Evolutionary conservation across 2,797 vertebrate genomes (phyloP).

Genomic region (Propithecus deckenii): DNA sequence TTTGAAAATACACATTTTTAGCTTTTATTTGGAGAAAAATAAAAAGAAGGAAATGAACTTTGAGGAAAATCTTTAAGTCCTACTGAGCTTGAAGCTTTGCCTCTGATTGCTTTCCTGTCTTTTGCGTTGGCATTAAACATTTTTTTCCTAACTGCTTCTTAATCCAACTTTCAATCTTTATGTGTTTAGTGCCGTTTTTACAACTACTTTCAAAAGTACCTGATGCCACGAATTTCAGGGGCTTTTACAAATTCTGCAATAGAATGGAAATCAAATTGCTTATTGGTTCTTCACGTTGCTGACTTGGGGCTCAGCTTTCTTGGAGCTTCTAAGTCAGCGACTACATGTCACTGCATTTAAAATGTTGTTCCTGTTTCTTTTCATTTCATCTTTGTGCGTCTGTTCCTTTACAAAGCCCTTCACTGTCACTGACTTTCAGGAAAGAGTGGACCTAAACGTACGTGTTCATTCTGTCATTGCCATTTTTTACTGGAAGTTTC

Average conservation of each 20-base stretch:
- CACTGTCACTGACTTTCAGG: not conserved
- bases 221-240: not conserved
- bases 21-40: not conserved
- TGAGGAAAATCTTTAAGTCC: not conserved
- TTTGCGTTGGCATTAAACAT: not conserved
- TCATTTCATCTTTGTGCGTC: not conserved
- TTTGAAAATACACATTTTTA: not conserved
- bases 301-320: not conserved
- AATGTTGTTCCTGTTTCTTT: not conserved
- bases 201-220: not conserved
- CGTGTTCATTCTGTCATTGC: not conserved
- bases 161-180: not conserved
- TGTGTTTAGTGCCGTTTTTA: not conserved
- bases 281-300: not conserved
- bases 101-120: not conserved
- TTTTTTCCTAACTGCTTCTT: not conserved
- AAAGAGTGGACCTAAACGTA: not conserved
- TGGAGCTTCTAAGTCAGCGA: not conserved
- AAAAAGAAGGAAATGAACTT: not conserved
- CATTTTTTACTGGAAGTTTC: not conserved
- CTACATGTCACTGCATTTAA: not conserved
- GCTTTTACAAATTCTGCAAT: not conserved
- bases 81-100: not conserved
- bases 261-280: not conserved
- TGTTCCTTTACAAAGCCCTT: not conserved